phyloP scores from a whole-genome alignment of 1,140 invertebrate species.

The Bombyx mori region ASM3026992v2 NC_085112.1:13849501-13850000 shows the following conservation, averaged over 20 bases:
- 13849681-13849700: no score
- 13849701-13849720: slow-evolving; percentile 9
- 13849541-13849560: no score
- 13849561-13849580: no score
- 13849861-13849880: slow-evolving; percentile 57
- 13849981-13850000: slow-evolving; percentile 72
- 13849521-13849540: no score
- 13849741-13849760: slow-evolving; percentile 72
- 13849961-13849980: slow-evolving; percentile 70
- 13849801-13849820: slow-evolving; percentile 65
- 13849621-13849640: no score
- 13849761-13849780: slow-evolving; percentile 71
- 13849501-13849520: no score
- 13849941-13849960: slow-evolving; percentile 56
- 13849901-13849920: slow-evolving; percentile 65
- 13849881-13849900: slow-evolving; percentile 60
- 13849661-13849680: no score
- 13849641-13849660: no score
- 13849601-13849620: no score
- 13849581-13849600: no score
- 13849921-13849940: slow-evolving; percentile 66
- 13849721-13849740: slow-evolving; percentile 67
- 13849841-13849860: slow-evolving; percentile 58
- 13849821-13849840: slow-evolving; percentile 65
- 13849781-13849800: slow-evolving; percentile 66